Evolutionary conservation across 2,113 vertebrate species (phyloP).

Genomic region (Urocolius indicus): DNA sequence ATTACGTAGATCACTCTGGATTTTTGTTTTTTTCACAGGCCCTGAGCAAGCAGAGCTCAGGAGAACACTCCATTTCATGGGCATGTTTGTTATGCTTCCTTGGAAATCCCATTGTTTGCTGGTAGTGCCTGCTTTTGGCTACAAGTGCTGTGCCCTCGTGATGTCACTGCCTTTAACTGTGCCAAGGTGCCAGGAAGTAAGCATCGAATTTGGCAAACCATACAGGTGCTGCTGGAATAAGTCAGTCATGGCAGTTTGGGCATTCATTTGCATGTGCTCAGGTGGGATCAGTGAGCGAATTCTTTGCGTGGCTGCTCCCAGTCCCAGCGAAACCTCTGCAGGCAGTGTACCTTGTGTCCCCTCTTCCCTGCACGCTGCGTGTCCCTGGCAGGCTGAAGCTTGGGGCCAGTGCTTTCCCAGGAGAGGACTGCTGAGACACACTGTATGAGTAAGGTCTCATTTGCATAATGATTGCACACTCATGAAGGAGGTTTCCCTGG

Average conservation of each 20-base stretch:
- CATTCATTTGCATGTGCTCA: accelerated
- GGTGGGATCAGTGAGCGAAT: accelerated
- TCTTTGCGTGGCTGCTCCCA: neutral
- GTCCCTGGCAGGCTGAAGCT: neutral
- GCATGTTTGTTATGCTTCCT: slow-evolving; percentile 42
- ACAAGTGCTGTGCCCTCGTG: neutral
- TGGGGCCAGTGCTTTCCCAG: neutral
- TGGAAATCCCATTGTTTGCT: slow-evolving; percentile 59
- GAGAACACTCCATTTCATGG: neutral
- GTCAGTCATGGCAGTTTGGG: neutral
- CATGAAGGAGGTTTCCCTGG: neutral
- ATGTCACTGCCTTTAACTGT: neutral
- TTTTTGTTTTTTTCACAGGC: slow-evolving; percentile 4
- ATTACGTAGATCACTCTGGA: slow-evolving; percentile 24
- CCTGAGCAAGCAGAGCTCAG: slow-evolving; percentile 20
- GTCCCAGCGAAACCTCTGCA: accelerated
- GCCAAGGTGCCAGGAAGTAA: neutral
- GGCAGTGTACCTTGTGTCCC: neutral
- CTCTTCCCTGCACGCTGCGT: accelerated
- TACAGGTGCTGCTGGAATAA: neutral
- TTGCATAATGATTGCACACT: neutral
- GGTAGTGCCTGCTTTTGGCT: neutral
- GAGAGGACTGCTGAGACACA: neutral
- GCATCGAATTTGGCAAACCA: neutral
- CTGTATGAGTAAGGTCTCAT: neutral